These are phyloP conservation scores for Mus spicilegus DNA, from an alignment of 2,113 vertebrate genomes.

Conservation along the genomic window DNA sequence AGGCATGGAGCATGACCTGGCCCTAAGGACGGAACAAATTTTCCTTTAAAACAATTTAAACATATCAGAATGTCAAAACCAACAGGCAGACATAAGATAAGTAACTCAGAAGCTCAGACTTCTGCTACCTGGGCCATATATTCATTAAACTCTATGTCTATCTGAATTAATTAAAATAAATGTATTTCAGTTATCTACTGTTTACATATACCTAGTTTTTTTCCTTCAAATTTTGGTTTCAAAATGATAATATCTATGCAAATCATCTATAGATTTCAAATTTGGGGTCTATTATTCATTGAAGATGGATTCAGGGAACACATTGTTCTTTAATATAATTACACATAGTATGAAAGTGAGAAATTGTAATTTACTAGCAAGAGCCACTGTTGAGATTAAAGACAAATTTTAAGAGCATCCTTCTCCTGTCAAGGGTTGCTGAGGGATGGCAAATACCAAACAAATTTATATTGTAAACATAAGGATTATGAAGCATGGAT, in stretches of 20 bases:
- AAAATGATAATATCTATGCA: background rate
- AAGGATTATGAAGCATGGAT: background rate
- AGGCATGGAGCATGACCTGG: background rate
- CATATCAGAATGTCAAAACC: background rate
- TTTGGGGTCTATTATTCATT: background rate
- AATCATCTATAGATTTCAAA: background rate
- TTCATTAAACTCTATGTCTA: background rate
- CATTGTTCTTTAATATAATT: background rate
- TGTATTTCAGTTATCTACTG: background rate
- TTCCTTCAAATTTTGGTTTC: background rate
- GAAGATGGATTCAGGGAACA: background rate
- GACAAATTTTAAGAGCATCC: background rate
- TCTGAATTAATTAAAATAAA: background rate
- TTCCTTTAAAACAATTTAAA: conserved; percentile 4
- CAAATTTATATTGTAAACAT: background rate
- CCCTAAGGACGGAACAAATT: background rate
- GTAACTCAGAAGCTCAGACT: background rate
- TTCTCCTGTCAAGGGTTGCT: background rate
- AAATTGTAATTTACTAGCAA: background rate
- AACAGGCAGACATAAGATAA: background rate
- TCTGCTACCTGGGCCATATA: background rate
- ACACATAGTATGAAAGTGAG: background rate
- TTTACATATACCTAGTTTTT: conserved; percentile 5
- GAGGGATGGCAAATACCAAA: background rate
- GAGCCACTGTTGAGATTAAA: conserved; percentile 27